Conservation (phyloP, 1,140 invertebrate genomes). For the Diabrotica virgifera region DNA sequence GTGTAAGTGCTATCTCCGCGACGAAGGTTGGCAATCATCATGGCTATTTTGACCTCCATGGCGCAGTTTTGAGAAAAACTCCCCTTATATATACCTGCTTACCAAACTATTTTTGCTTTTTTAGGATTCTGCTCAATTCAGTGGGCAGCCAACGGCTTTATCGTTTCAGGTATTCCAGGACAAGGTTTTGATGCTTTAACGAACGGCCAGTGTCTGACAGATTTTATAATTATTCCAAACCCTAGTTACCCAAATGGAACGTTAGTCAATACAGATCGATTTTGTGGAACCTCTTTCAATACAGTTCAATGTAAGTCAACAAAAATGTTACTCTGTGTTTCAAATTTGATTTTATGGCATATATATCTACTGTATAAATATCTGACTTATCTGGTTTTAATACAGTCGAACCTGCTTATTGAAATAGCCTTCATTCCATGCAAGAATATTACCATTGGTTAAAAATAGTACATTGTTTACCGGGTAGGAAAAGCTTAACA, state of each 20-base stretch:
- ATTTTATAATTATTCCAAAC: constrained; percentile 74
- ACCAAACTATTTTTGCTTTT: not conserved
- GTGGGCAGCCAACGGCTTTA: constrained; percentile 62
- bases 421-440: no score
- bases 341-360: not conserved
- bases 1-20: no score
- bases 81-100: no score
- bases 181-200: constrained; percentile 55
- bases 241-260: constrained; percentile 46
- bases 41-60: no score
- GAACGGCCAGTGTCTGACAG: constrained; percentile 60
- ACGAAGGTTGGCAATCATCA: no score
- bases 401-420: not conserved
- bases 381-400: no score
- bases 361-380: not conserved
- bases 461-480: no score
- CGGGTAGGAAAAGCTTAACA: no score
- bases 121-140: constrained; percentile 65
- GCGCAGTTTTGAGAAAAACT: no score
- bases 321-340: not conserved
- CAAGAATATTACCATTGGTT: no score
- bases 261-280: constrained; percentile 58
- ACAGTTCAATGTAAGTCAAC: constrained; percentile 59
- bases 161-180: constrained; percentile 60
- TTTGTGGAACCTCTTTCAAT: constrained; percentile 69